Evolutionary conservation across 2,797 vertebrate species (phyloP), one percentile per base, ranked within the genome.

Genomic region (Acipenser oxyrinchus): DNA sequence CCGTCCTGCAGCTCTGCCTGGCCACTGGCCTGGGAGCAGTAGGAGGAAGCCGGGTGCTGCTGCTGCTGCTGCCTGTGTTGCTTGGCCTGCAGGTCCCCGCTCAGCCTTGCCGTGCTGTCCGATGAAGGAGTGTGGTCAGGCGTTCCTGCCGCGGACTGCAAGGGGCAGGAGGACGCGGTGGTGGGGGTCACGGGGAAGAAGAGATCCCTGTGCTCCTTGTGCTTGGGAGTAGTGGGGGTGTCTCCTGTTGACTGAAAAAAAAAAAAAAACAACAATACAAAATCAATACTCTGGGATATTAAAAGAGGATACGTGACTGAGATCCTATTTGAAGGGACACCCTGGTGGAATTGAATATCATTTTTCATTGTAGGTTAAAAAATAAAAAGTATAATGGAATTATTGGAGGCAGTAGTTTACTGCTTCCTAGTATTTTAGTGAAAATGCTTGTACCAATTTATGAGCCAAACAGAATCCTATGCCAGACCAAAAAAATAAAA

Each of bases 211-310:
- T 86, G 91, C 64, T 99, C 96, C 83, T 95, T 96, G 75, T 91
- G 90, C 75, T 97, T 99, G 15, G 95, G 95, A 6, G 95, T 97
- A 68, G 88, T 92, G 2, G 95, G 95, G 0, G 89, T 77, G 68
- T 99, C 97, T 66, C 85, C 85, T 1, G 88, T 80, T 13, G 84
- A 78, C 96, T 99, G 81, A 7, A 60, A 73, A 51, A 60, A 52
- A 59, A 10, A 57, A 48, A 58, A 6, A 77, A 63, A 10, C 10
- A 12, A 57, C 10, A 11, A 6, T 11, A 5, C 11, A 58, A 13
- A 58, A 7, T 10, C 13, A 10, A 58, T 10, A 13, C 55, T 13
- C 12, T 11, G n/a, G 49, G 8, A 9, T 52, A 60, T 13, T 18
- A 65, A 48, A 58, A 48, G 8, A 15, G 13, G n/a, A 51, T 10